Evolutionary conservation across 2,797 vertebrate genomes (phyloP).

Genomic region (Scomberomorus guttatus): DNA sequence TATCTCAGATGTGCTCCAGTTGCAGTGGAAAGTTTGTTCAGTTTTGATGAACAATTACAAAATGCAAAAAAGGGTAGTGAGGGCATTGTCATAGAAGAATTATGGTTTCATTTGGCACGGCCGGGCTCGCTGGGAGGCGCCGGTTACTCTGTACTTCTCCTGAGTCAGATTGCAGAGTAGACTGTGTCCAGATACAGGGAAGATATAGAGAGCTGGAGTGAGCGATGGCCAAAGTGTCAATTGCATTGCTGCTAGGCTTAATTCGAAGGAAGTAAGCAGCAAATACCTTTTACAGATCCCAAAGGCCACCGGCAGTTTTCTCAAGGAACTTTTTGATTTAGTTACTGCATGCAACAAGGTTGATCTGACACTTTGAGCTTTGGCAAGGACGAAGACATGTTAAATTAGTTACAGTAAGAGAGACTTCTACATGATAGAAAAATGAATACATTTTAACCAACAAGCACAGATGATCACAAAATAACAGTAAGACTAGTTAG

Average conservation of each 20-base stretch:
- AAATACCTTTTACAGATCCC: conserved; percentile 59
- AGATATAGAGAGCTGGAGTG: conserved; percentile 51
- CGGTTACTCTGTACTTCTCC: conserved; percentile 25
- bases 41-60: conserved; percentile 53
- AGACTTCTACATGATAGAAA: neutral
- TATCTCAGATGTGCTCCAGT: conserved; percentile 40
- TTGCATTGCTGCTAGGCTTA: conserved; percentile 62
- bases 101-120: conserved; percentile 61
- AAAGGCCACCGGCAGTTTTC: conserved; percentile 22
- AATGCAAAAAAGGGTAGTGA: conserved; percentile 1
- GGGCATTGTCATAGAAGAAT: conserved; percentile 64
- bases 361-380: conserved; percentile 14
- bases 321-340: conserved; percentile 25
- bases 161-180: conserved; percentile 47
- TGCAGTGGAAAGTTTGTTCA: conserved; percentile 36
- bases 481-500: neutral
- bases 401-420: neutral
- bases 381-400: conserved; percentile 12
- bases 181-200: conserved; percentile 53
- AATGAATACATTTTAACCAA: neutral
- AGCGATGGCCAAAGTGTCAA: conserved; percentile 65
- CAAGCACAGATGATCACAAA: neutral
- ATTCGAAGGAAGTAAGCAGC: conserved; percentile 49
- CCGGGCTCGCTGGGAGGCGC: conserved; percentile 35
- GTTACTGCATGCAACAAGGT: neutral